Base-by-base conservation (phyloP, 2,888 invertebrate genomes). In the Andrena hattorfiana region DNA sequence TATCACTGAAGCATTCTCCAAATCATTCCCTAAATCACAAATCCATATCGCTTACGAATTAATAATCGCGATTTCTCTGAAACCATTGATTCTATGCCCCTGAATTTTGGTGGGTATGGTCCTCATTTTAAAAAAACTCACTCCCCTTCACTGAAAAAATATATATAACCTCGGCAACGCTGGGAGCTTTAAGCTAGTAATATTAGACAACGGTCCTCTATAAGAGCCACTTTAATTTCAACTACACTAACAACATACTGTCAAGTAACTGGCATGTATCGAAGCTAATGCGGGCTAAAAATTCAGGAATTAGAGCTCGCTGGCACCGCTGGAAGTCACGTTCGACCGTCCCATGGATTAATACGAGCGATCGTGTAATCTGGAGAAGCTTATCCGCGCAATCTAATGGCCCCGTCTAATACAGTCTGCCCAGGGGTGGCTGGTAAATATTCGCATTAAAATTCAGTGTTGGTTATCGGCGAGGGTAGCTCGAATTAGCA, bases 371-470 rank as follows among this genome's bases (percentile, higher is more conserved):
- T 5, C 69, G 49, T 8, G 69, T 35, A 54, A 70, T 66, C 70
- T n/a, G 6, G 32, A n/a, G 48, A 23, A 67, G 26, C 20, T 23
- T 49, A 10, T 6, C 20, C 56, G 48, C 10, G 8, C 51, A 42
- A 77, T 80, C 66, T 66, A 77, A 70, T 51, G 23, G 56, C 26
- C 56, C 35, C 59, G 48, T 42, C 23, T 70, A 42, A 79, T 77
- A 51, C 59, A 60, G 63, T 77, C 16, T 35, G 23, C 7, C n/a
- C 20, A 51, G 13, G 26, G 42, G 3, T 3, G 30, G 59, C 59
- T 42, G 70, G 77, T 71, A 77, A 80, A 80, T 80, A 77, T 71
- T 73, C 56, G 68, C 79, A 79, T 81, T 81, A 81, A 81, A 81
- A 81, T 81, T 78, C 81, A 72, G 72, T 16, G 72, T 63, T 23